A percentile compares a stretch with the other conserved stretches of the same genome.
Evolutionary conservation across 2,113 vertebrate genomes (phyloP).

Genomic region (Vulpes vulpes): DNA sequence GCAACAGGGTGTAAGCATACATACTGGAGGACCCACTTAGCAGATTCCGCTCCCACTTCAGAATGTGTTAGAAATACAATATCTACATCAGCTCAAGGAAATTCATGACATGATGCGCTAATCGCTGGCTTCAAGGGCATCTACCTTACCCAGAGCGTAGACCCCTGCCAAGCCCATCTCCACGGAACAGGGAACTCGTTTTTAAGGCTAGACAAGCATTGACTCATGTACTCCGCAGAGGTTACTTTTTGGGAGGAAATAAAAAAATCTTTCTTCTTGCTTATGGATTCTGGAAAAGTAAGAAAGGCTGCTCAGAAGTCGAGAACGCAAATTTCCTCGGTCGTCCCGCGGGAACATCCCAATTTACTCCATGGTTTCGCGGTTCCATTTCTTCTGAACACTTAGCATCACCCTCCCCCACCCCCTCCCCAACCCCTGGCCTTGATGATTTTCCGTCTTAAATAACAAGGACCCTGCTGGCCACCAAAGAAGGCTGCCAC

Average conservation of each 20-base stretch:
- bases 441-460: conserved; percentile 25
- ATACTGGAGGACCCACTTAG: neutral
- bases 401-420: neutral
- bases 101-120: neutral
- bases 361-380: neutral
- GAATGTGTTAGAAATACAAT: conserved; percentile 26
- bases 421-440: neutral
- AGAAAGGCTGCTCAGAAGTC: neutral
- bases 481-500: conserved; percentile 36
- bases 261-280: conserved; percentile 35
- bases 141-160: neutral
- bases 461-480: neutral
- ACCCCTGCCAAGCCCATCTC: neutral
- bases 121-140: conserved; percentile 29
- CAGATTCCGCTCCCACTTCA: neutral
- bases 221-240: neutral
- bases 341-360: neutral
- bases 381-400: neutral
- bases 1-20: neutral
- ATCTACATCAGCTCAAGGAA: neutral
- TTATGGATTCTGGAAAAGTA: conserved; percentile 59
- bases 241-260: conserved; percentile 54
- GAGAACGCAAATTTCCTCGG: neutral
- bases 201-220: neutral
- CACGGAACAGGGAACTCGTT: neutral